A percentile compares a stretch with the other conserved stretches of the same genome.
Conservation (phyloP, 2,113 vertebrate genomes). For the Pomatorhinus ruficollis region DNA sequence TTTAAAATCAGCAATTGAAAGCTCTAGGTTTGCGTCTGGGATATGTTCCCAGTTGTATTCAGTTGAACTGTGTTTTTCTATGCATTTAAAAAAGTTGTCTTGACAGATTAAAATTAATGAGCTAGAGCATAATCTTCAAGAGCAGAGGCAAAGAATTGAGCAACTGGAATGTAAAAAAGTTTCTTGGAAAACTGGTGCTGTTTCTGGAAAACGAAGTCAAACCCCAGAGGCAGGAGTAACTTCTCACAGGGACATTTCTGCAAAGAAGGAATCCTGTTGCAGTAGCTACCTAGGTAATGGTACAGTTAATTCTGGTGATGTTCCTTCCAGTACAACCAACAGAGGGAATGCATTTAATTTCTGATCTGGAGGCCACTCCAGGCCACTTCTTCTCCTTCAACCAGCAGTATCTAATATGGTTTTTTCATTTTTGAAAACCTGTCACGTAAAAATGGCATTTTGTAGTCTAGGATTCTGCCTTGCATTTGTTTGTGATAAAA, state of each 20-base stretch:
- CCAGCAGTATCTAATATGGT: not conserved
- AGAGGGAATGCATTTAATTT: not conserved
- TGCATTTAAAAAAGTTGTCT: not conserved
- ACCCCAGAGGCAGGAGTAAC: not conserved
- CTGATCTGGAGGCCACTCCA: not conserved
- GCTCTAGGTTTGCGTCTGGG: not conserved
- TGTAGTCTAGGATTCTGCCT: not conserved
- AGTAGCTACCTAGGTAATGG: slow-evolving; percentile 61
- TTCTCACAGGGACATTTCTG: not conserved
- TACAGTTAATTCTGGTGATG: not conserved
- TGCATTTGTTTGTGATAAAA: not conserved
- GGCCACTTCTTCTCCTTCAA: not conserved
- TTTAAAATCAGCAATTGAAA: not conserved
- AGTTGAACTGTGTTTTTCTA: not conserved
- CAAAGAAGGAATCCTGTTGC: slow-evolving; percentile 33
- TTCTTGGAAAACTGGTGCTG: not conserved
- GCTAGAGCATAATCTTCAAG: slow-evolving; percentile 55
- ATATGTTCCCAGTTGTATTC: not conserved
- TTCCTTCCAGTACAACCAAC: not conserved
- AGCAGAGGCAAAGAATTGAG: slow-evolving; percentile 53
- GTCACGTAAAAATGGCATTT: not conserved
- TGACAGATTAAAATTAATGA: slow-evolving; percentile 57
- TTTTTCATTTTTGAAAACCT: not conserved
- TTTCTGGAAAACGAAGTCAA: slow-evolving; percentile 8
- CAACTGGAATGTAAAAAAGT: slow-evolving; percentile 47